phyloP scores from a whole-genome alignment of 2,888 invertebrate genomes.

The Lampropteryx suffumata region DNA sequence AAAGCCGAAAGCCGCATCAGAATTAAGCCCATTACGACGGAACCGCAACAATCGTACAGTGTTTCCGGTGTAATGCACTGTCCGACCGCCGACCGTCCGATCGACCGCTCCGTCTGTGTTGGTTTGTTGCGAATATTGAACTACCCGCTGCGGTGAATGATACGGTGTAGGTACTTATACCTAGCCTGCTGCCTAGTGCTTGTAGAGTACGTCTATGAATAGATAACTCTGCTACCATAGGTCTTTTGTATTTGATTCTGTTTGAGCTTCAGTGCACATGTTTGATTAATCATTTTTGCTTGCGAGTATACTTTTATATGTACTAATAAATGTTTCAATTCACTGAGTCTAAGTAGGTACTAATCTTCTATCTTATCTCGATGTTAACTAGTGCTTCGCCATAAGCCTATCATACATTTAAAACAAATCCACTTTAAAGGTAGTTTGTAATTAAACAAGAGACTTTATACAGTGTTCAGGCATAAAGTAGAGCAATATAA shows the following conservation, averaged over 20 bases:
- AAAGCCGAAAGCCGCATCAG: slow-evolving; percentile 78
- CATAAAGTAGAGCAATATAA: too few species aligned
- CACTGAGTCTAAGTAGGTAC: too few species aligned
- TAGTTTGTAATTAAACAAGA: too few species aligned
- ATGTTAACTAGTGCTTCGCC: too few species aligned
- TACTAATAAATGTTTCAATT: too few species aligned
- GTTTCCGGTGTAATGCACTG: slow-evolving; percentile 68
- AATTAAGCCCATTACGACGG: slow-evolving; percentile 76
- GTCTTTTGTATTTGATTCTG: too few species aligned
- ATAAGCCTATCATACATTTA: too few species aligned
- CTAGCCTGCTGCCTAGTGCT: not conserved
- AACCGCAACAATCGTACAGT: slow-evolving; percentile 68
- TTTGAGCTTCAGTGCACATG: not conserved
- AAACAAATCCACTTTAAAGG: too few species aligned
- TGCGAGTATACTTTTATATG: too few species aligned
- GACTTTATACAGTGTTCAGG: too few species aligned
- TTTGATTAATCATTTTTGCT: too few species aligned
- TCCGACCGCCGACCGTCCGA: slow-evolving; percentile 33
- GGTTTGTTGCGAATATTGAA: slow-evolving; percentile 29
- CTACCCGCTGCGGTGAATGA: slow-evolving; percentile 6
- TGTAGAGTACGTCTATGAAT: not conserved
- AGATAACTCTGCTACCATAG: not conserved
- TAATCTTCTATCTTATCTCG: too few species aligned
- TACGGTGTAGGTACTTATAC: not conserved
- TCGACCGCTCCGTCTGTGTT: slow-evolving; percentile 12